Base-by-base conservation (phyloP, 2,888 invertebrate genomes). In the Athripsodes cinereus region DNA sequence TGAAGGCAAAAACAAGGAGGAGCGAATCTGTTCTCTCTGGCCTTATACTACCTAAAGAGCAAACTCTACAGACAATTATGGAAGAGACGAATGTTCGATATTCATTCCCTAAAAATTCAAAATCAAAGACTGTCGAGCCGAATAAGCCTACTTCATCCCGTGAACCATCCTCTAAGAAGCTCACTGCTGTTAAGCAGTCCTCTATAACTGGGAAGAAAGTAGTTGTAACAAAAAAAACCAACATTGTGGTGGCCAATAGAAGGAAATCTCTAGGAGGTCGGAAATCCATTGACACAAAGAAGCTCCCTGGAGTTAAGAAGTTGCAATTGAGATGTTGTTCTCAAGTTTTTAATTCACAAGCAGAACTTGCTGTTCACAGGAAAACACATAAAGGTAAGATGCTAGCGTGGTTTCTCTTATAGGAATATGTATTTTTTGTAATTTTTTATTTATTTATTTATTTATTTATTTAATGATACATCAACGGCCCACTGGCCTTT, bases 321-420 rank as follows among this genome's bases (percentile, higher is more conserved):
- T 34, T 59, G 19, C 51, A 62, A 35, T 46, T 61, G 26, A 56
- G 34, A 44, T 56, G 55, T 31, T 58, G 53, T 51, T 40, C 44
- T 10, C 52, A 60, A 54, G 51, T 54, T 19, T 55, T 60, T 35
- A 51, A 51, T 19, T 58, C 56, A 18, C 62, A 62, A 21, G 47
- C 54, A 11, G 46, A 35, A 10, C 47, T 60, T 5, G 55, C 60
- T 20, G 44, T 50, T 18, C 58, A 60, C 31, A 55, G 58, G 31
- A 62, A 62, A 53, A 57, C 53, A 20, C 58, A 60, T 22, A 62
- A 62, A 60, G 60, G 62, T 62, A 52, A 44, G 3, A 44, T 16
- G 3, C 44, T 8, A n/a, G n/a, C n/a, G 34, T 34, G 13, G 8
- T 34, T 34, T 34, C 34, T 34, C 13, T 34, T 34, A 10, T 34